Evolutionary conservation across 2,888 invertebrate genomes (phyloP).

Genomic region (Acanthacorydalis orientalis): DNA sequence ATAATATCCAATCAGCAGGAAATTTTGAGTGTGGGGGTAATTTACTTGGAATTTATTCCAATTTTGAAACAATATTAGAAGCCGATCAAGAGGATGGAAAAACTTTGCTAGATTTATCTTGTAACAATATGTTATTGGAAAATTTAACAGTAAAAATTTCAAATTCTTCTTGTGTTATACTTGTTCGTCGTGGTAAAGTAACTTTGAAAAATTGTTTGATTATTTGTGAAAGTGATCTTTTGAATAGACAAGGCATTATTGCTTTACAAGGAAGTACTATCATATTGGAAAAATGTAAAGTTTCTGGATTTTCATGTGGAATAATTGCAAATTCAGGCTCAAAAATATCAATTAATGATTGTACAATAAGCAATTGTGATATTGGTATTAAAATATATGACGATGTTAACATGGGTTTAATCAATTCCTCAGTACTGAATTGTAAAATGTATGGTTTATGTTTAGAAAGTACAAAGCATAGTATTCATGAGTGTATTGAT

Average conservation of each 20-base stretch:
- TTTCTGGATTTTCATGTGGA: slow-evolving; percentile 34
- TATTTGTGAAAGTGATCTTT: slow-evolving; percentile 29
- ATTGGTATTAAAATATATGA: slow-evolving; percentile 27
- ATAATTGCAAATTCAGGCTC: slow-evolving; percentile 27
- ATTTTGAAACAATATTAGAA: slow-evolving; percentile 20
- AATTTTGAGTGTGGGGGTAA: slow-evolving; percentile 34
- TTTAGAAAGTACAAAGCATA: slow-evolving; percentile 20
- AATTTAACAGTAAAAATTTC: slow-evolving; percentile 35
- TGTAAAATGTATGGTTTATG: slow-evolving; percentile 33
- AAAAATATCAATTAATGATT: slow-evolving; percentile 21
- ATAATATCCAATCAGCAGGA: slow-evolving; percentile 30
- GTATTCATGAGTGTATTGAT: too few relatives aligned
- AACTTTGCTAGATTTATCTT: slow-evolving; percentile 33
- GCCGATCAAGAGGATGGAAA: slow-evolving; percentile 28
- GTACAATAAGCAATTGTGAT: slow-evolving; percentile 19
- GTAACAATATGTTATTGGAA: slow-evolving; percentile 30
- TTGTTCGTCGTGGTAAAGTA: slow-evolving; percentile 30
- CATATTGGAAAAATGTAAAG: slow-evolving; percentile 27
- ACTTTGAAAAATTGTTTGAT: slow-evolving; percentile 32
- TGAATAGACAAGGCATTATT: slow-evolving; percentile 36
- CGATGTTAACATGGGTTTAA: slow-evolving; percentile 21
- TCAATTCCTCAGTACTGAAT: slow-evolving; percentile 23
- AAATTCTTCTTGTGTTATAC: slow-evolving; percentile 31
- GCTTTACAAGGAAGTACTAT: slow-evolving; percentile 27
- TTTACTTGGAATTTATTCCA: slow-evolving; percentile 19